Evolutionary conservation across 2,113 vertebrate genomes (phyloP), one percentile per base, ranked within the genome.

Genomic region (Pogona vitticeps): DNA sequence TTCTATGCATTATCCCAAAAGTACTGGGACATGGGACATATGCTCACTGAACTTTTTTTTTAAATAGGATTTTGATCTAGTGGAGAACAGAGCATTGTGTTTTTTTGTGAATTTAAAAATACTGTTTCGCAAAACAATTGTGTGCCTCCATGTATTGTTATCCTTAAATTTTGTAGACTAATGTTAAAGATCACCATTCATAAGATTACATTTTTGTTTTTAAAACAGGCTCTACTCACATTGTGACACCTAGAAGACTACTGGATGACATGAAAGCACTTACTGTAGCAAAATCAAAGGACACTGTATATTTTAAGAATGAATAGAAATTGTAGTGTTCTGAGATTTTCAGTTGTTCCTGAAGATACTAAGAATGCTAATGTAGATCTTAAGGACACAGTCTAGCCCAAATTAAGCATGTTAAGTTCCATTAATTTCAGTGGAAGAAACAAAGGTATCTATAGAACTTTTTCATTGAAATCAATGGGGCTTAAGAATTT

Each of bases 241-340:
- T 98, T 95, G 91, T 98, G 91, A 99, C 98, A 85, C 98, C 99
- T 46, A 97, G 79, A 89, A 94, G 92, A 83, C 97, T 99, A 73
- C 94, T 99, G 94, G 96, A 99, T 88, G 97, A 99, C 88, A 97
- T 99, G 89, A 98, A 98, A 95, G 97, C 94, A 80, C 96, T 99
- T 91, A 98, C 92, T 95, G 70, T 81, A 65, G 42, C 78, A 81
- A 98, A 98, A 94, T 89, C 95, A 4, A 97, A 97, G 95, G 97
- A 99, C 90, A 94, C 87, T 46, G 95, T 98, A 59, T 97, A 92
- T 77, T 81, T 97, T 77, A 97, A 96, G 82, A 94, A 98, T 26
- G 98, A 98, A 59, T 96, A 96, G 86, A 94, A 81, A 21, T 85
- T 80, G 83, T 88, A 71, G 67, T 79, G 46, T 77, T 89, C 82